phyloP scores from a whole-genome alignment of 2,113 vertebrate genomes.

The Origma solitaria region DNA sequence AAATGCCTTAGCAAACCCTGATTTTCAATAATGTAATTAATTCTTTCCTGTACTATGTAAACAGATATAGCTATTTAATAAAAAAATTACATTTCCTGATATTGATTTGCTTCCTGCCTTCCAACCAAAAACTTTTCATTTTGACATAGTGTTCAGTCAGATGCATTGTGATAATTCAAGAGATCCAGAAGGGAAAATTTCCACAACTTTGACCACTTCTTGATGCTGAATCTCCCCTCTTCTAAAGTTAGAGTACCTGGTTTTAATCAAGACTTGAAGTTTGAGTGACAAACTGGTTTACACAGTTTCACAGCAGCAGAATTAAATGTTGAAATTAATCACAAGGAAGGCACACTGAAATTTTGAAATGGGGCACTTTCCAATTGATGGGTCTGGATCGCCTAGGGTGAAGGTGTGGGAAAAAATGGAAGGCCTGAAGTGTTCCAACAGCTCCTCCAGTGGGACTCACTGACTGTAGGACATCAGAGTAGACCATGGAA shows the following conservation, averaged over 20 bases:
- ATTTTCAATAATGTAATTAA: not conserved
- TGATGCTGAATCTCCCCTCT: not conserved
- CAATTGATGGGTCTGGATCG: not conserved
- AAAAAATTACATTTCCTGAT: not conserved
- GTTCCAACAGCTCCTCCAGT: not conserved
- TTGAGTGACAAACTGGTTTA: not conserved
- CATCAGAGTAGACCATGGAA: not conserved
- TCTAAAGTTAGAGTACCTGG: not conserved
- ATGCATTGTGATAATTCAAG: not conserved
- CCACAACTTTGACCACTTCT: not conserved
- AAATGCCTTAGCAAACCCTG: not conserved
- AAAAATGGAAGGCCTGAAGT: not conserved
- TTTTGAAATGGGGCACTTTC: not conserved
- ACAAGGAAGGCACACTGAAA: not conserved
- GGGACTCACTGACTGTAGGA: not conserved
- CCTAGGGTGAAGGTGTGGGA: too few species aligned
- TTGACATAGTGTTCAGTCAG: not conserved
- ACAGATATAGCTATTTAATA: not conserved
- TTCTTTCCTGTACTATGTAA: not conserved
- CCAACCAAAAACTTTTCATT: not conserved
- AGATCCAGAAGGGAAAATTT: not conserved
- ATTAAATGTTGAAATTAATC: not conserved
- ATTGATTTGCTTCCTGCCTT: not conserved
- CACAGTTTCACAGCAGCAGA: not conserved
- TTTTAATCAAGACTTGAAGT: not conserved